Conservation (phyloP, 1,140 invertebrate genomes). For the Glossosoma conforme region DNA sequence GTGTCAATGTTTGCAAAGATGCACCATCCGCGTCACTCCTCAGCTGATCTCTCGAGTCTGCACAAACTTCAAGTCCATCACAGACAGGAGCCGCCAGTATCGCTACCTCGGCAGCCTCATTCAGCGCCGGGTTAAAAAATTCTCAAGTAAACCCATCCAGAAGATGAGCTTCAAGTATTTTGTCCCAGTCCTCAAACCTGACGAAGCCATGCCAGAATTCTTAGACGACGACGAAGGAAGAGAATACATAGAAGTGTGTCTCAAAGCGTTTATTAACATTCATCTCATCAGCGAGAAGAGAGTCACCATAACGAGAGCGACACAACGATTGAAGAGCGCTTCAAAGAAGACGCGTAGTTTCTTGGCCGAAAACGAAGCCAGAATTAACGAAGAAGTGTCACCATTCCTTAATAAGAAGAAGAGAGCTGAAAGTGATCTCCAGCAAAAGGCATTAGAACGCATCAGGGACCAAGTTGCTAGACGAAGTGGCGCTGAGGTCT, state of each 20-base stretch:
- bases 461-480: constrained; percentile 1
- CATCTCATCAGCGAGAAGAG: constrained; percentile 30
- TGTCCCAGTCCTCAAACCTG: constrained; percentile 27
- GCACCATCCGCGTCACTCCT: constrained; percentile 44
- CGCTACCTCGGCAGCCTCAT: constrained; percentile 31
- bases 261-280: constrained; percentile 24
- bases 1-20: constrained; percentile 53
- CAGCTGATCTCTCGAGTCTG: constrained; percentile 43
- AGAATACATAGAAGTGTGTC: constrained; percentile 28
- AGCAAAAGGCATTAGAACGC: not conserved
- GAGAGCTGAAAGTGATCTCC: constrained; percentile 3
- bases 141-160: constrained; percentile 33
- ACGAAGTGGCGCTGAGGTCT: constrained; percentile 12
- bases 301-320: constrained; percentile 26
- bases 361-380: too few species aligned
- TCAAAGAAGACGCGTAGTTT: too few species aligned
- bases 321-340: constrained; percentile 23
- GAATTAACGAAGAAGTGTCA: constrained; percentile 5
- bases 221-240: constrained; percentile 3
- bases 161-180: constrained; percentile 35
- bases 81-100: constrained; percentile 47
- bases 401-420: constrained; percentile 14
- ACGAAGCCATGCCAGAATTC: not conserved
- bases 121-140: constrained; percentile 18
- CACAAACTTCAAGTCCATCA: constrained; percentile 46